Conservation (phyloP, 2,797 vertebrate genomes). For the Aselliscus stoliczkanus region DNA sequence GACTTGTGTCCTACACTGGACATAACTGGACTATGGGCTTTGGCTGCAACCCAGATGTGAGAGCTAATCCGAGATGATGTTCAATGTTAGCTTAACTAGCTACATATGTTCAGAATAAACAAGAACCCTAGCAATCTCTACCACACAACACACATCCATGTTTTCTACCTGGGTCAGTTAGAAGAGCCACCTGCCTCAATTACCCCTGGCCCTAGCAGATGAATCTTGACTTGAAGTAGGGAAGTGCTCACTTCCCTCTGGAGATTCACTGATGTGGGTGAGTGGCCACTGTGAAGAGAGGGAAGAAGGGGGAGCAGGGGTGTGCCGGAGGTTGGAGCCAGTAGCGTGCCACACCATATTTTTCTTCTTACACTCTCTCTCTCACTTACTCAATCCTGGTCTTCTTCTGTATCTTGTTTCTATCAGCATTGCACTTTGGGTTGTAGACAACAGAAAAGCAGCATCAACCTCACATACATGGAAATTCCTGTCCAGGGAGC, state of each 20-base stretch:
- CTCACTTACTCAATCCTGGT: neutral
- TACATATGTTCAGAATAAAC: neutral
- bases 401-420: neutral
- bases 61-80: neutral
- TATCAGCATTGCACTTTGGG: neutral
- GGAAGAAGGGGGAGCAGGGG: too few species aligned
- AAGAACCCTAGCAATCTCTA: neutral
- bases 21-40: neutral
- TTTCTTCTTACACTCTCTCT: too few species aligned
- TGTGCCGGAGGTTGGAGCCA: neutral
- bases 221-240: neutral
- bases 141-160: neutral
- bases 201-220: neutral
- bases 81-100: neutral
- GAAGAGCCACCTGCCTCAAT: neutral
- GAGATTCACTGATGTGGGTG: neutral
- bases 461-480: neutral
- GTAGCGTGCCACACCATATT: neutral
- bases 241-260: neutral
- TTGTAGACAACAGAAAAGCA: neutral
- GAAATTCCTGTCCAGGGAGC: neutral
- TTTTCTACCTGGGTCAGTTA: neutral
- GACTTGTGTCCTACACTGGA: neutral
- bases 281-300: neutral
- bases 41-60: neutral